Base-by-base conservation (phyloP, 2,797 vertebrate species). In the Tarsius wallacei region DNA sequence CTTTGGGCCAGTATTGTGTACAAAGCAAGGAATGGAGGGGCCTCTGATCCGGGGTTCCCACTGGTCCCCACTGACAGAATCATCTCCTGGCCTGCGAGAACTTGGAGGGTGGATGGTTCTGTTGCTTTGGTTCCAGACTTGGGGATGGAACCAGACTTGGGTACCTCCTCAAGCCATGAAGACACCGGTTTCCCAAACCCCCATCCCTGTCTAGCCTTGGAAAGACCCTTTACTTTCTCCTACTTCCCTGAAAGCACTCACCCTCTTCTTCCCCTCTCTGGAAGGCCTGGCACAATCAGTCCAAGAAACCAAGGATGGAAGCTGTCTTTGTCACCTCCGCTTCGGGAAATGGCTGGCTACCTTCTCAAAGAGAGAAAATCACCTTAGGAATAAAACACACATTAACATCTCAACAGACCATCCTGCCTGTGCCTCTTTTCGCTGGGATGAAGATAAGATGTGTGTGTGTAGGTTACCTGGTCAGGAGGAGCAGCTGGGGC, bases 301-400 rank as follows among this genome's bases (percentile, higher is more conserved):
- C 42, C 57, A 66, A 57, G 83, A 66, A 81, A 31, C 8, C 31
- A 17, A 26, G 49, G 47, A 6, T 21, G 24, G 59, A n/a, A 57
- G 28, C 61, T 24, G 12, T 77, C 17, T 63, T n/a, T 19, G 55
- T 15, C 24, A 31, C 57, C 59, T 81, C 61, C 13, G 14, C 55
- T 66, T 87, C n/a, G n/a, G 73, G 31, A 78, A 88, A 80, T 64
- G 74, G 61, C 55, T 66, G 57, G 22, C 36, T 28, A 31, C 36
- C 57, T 89, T 70, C 77, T 92, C n/a, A 9, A 70, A 93, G 83
- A 61, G 64, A 85, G 76, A 55, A 70, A 89, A 61, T 66, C 5
- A 13, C 33, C 77, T 91, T 70, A 87, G 59, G 74, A 51, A 55
- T 59, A 28, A 94, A 78, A 36, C 22, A 73, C n/a, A 81, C 36